These are phyloP conservation scores for Trachymyrmex cornetzi DNA, from an alignment of 1,140 invertebrate genomes.

Conservation along the genomic window DNA sequence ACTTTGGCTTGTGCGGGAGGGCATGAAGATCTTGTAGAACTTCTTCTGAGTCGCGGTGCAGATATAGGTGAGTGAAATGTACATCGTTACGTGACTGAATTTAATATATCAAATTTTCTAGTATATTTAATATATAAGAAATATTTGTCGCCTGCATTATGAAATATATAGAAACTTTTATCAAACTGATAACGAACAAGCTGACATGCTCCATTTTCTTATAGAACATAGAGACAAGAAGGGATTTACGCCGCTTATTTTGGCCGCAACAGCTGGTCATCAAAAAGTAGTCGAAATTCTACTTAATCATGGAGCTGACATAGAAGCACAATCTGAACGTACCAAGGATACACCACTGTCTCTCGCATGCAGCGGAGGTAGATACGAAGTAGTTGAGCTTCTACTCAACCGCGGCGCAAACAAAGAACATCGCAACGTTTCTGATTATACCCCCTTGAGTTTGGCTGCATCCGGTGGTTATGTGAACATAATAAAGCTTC, in stretches of 20 bases:
- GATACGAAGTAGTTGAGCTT: constrained; percentile 98
- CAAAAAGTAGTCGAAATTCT: constrained; percentile 98
- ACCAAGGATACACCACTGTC: constrained; percentile 99
- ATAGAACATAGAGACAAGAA: constrained; percentile 99
- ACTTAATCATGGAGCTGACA: constrained; percentile 96
- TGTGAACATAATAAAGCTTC: constrained; percentile 98
- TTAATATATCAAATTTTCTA: too few species aligned
- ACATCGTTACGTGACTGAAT: background rate
- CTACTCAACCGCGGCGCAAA: constrained; percentile 95
- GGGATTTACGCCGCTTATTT: constrained; percentile 98
- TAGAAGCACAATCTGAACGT: constrained; percentile 99
- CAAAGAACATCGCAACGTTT: constrained; percentile 99
- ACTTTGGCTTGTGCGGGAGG: constrained; percentile 99
- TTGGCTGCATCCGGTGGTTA: constrained; percentile 99
- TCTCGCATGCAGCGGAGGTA: constrained; percentile 98
- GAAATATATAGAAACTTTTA: background rate
- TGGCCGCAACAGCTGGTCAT: constrained; percentile 98
- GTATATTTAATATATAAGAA: background rate
- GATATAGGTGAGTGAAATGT: constrained; percentile 90
- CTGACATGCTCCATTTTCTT: constrained; percentile 2
- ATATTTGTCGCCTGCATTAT: background rate
- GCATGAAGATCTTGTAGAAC: constrained; percentile 97
- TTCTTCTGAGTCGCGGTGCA: constrained; percentile 95
- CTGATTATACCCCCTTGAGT: constrained; percentile 99
- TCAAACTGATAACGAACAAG: background rate